Evolutionary conservation across 2,113 vertebrate genomes (phyloP).

Genomic region (Chloebia gouldiae): DNA sequence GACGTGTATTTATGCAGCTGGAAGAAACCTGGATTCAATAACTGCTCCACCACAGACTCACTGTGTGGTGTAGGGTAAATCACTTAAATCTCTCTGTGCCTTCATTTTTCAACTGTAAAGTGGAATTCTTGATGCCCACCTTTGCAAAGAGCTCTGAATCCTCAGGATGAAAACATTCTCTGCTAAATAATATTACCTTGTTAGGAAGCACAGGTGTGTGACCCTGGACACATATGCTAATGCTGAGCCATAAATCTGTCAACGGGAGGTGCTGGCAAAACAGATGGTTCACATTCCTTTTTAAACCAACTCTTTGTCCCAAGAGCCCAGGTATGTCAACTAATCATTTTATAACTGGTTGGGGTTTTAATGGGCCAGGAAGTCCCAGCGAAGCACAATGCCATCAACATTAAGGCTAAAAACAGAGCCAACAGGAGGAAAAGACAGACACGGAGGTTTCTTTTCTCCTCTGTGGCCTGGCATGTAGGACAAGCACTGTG

Average conservation of each 20-base stretch:
- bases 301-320: conserved; percentile 37
- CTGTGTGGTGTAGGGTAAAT: conserved; percentile 44
- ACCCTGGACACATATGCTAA: conserved; percentile 51
- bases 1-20: conserved; percentile 65
- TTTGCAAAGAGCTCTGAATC: conserved; percentile 23
- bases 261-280: conserved; percentile 64
- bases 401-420: not conserved
- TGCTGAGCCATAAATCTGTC: conserved; percentile 64
- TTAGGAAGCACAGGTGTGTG: conserved; percentile 65
- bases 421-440: not conserved
- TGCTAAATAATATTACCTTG: conserved; percentile 30
- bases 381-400: conserved; percentile 14
- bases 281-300: conserved; percentile 66
- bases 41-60: conserved; percentile 57
- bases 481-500: not conserved
- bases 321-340: conserved; percentile 59
- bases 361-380: conserved; percentile 26
- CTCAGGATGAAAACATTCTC: not conserved
- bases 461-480: not conserved
- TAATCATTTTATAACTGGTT: conserved; percentile 33
- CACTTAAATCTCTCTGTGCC: conserved; percentile 42
- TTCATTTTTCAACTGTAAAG: conserved; percentile 44
- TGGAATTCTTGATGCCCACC: conserved; percentile 17
- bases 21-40: conserved; percentile 67
- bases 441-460: not conserved